These are phyloP conservation scores for Oncorhynchus tshawytscha DNA, from an alignment of 2,113 vertebrate species.

Conservation along the genomic window DNA sequence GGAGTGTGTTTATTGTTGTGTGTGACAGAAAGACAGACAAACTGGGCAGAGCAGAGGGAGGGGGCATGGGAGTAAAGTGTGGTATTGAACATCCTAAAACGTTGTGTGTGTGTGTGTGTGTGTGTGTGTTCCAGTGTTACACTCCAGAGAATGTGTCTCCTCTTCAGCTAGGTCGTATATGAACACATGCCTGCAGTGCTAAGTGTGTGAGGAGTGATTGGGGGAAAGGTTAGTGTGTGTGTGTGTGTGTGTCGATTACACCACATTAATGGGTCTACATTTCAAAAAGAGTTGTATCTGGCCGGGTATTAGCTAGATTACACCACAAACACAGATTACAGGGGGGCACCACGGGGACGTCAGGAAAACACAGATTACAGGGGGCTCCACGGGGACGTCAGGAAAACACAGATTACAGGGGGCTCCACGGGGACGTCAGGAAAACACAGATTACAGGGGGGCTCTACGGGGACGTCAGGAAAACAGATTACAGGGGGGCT, in stretches of 20 bases:
- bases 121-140: slow-evolving; percentile 6
- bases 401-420: too few species aligned
- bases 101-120: not conserved
- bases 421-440: too few species aligned
- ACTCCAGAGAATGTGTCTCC: not conserved
- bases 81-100: not conserved
- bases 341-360: too few species aligned
- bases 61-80: too few species aligned
- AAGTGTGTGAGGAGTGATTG: slow-evolving; percentile 42
- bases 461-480: too few species aligned
- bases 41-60: not conserved
- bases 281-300: not conserved
- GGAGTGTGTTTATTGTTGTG: not conserved
- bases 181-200: slow-evolving; percentile 24
- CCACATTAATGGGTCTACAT: not conserved
- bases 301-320: not conserved
- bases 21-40: not conserved
- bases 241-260: not conserved
- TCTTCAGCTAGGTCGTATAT: slow-evolving; percentile 23
- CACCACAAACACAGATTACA: not conserved
- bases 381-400: too few species aligned
- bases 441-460: too few species aligned
- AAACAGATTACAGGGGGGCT: too few species aligned
- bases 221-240: slow-evolving; percentile 39
- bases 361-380: too few species aligned